Percentiles rank a stretch among this genome's conserved stretches.
Conservation (phyloP, 2,797 vertebrate species). For the Leuciscus waleckii region DNA sequence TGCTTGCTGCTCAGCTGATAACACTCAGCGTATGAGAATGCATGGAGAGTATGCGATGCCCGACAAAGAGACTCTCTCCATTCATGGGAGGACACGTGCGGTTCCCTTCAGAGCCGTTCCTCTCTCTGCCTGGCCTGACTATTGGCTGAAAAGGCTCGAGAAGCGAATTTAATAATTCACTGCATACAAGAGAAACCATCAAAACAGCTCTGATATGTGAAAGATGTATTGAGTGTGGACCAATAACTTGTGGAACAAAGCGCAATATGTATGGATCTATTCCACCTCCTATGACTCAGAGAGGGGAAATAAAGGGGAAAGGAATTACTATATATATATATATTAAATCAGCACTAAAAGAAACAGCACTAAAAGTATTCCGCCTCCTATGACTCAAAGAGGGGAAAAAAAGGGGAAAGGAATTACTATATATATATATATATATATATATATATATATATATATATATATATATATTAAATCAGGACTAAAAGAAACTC, state of each 20-base stretch:
- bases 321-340: neutral
- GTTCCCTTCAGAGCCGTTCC: neutral
- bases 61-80: constrained; percentile 21
- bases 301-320: neutral
- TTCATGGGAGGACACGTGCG: neutral
- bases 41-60: constrained; percentile 3
- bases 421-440: neutral
- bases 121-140: constrained; percentile 25
- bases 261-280: constrained; percentile 7
- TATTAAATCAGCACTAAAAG: neutral
- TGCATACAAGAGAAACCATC: constrained; percentile 40
- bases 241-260: neutral
- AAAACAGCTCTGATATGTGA: constrained; percentile 42
- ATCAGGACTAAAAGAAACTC: neutral
- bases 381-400: neutral
- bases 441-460: too few relatives aligned
- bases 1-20: neutral
- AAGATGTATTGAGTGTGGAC: constrained; percentile 15
- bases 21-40: neutral
- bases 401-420: neutral
- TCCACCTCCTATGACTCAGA: neutral
- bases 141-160: constrained; percentile 18
- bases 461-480: neutral
- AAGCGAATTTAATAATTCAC: constrained; percentile 51
- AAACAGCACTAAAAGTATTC: neutral